phyloP scores from a whole-genome alignment of 2,888 invertebrate species.

The Caenorhabditis sp. region DNA sequence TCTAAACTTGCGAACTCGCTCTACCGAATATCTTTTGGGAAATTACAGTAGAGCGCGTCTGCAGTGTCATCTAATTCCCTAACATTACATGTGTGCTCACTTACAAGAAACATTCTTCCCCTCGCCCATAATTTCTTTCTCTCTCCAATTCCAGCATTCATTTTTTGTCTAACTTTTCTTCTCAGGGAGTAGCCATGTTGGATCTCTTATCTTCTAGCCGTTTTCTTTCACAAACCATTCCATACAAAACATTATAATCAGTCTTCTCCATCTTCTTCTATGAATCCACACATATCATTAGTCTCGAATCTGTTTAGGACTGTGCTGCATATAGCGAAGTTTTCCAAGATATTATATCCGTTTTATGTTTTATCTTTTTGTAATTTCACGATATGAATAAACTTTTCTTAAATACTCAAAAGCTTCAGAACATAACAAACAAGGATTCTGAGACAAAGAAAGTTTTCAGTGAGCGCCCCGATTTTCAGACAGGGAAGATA shows the following conservation, averaged over 20 bases:
- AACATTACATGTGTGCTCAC: constrained; percentile 50
- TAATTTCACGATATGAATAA: not conserved
- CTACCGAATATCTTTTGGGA: no score
- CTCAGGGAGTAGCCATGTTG: constrained; percentile 53
- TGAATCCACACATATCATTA: constrained; percentile 55
- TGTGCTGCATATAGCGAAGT: constrained; percentile 40
- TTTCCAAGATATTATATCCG: constrained; percentile 13
- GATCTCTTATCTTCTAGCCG: constrained; percentile 23
- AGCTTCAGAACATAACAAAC: not conserved
- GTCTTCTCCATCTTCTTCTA: constrained; percentile 10
- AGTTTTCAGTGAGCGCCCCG: no score
- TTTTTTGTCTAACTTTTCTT: constrained; percentile 34
- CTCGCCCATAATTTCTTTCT: not conserved
- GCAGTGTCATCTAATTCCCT: constrained; percentile 12
- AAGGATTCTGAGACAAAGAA: no score
- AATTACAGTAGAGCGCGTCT: no score
- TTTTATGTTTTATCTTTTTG: not conserved
- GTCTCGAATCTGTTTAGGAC: constrained; percentile 31
- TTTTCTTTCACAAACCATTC: constrained; percentile 28
- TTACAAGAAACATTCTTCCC: constrained; percentile 31
- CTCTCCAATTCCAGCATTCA: constrained; percentile 28
- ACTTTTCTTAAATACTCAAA: not conserved
- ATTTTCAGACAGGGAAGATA: no score
- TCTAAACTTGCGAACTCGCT: constrained; percentile 9
- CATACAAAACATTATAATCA: not conserved